phyloP scores from a whole-genome alignment of 2,113 vertebrate genomes.

The Prionailurus viverrinus region DNA sequence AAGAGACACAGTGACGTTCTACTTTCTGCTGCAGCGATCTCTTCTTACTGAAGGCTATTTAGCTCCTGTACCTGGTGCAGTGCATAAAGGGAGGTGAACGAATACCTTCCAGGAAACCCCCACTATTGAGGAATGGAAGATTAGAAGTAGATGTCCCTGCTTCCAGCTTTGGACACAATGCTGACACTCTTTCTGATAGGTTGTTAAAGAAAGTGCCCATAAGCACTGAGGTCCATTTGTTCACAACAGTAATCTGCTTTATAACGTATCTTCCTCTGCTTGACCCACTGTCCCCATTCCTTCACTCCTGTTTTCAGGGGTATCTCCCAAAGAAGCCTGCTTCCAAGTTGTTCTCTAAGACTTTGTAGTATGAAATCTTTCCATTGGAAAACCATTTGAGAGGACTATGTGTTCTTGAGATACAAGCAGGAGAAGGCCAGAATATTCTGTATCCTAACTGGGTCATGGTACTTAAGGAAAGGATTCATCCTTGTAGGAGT shows the following conservation, averaged over 20 bases:
- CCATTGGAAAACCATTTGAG: background rate
- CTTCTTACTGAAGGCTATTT: background rate
- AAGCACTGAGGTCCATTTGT: background rate
- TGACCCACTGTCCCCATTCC: accelerated
- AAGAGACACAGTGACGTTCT: background rate
- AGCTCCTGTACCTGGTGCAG: accelerated
- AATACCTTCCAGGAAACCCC: background rate
- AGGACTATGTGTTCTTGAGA: accelerated
- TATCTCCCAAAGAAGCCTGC: background rate
- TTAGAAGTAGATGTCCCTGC: background rate
- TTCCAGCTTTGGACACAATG: background rate
- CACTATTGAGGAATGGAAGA: background rate
- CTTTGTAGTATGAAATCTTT: background rate
- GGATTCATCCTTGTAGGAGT: background rate
- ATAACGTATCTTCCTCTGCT: background rate
- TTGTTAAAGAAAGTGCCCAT: background rate
- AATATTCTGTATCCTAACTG: background rate
- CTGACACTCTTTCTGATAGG: background rate
- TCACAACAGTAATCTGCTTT: background rate
- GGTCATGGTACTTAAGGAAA: background rate
- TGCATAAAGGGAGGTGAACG: background rate
- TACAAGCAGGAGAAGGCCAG: background rate
- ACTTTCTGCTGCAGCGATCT: background rate
- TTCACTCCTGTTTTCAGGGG: background rate
- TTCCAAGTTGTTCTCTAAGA: background rate